phyloP scores from a whole-genome alignment of 2,888 invertebrate species.

The Lithodes maja region DNA sequence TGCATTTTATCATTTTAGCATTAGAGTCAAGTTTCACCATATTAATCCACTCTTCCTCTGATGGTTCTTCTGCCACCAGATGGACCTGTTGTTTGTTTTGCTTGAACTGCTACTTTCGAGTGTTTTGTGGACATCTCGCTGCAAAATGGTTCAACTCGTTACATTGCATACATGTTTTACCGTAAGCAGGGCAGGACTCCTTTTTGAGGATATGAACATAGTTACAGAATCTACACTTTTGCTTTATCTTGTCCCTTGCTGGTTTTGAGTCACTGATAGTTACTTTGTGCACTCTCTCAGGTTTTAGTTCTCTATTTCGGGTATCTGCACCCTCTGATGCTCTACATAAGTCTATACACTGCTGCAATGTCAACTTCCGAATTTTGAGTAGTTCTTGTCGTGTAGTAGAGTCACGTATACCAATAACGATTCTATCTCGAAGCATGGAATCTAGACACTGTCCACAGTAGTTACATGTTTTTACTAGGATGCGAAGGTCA shows the following conservation, averaged over 20 bases:
- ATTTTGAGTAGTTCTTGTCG: conserved; percentile 14
- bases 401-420: not conserved
- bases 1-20: not conserved
- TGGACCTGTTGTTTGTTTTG: not conserved
- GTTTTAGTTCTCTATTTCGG: not conserved
- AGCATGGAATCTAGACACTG: not conserved
- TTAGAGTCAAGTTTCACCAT: not conserved
- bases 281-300: not conserved
- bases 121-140: not conserved
- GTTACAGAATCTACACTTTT: not conserved
- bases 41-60: conserved; percentile 6
- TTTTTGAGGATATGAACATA: not conserved
- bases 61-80: not conserved
- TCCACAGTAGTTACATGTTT: conserved; percentile 6
- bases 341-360: not conserved
- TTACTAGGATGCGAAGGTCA: not conserved
- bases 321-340: conserved; percentile 5
- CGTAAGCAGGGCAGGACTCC: not conserved
- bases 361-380: not conserved
- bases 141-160: not conserved
- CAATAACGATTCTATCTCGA: not conserved
- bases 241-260: not conserved
- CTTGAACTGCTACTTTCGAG: not conserved
- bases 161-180: not conserved
- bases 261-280: not conserved